Conservation (phyloP, 2,888 invertebrate genomes). For the Rhingia campestris region DNA sequence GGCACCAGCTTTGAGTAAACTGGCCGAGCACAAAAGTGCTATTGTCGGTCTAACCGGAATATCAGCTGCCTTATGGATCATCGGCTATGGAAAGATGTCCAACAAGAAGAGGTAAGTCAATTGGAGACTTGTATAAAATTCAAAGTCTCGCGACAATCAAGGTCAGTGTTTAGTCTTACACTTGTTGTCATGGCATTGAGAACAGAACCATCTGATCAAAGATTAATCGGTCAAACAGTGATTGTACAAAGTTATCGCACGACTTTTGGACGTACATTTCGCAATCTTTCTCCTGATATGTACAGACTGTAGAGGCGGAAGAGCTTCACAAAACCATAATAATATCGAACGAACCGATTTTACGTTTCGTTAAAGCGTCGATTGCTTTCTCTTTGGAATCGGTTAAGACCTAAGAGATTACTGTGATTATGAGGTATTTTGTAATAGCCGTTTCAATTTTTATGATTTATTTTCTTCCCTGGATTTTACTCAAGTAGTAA, state of each 20-base stretch:
- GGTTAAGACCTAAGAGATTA: background rate
- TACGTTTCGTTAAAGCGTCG: constrained; percentile 8
- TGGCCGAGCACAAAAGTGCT: constrained; percentile 85
- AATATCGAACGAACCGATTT: background rate
- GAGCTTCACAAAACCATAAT: background rate
- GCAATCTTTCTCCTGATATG: constrained; percentile 3
- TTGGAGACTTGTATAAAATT: background rate
- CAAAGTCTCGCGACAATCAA: constrained; percentile 6
- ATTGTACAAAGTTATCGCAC: constrained; percentile 5
- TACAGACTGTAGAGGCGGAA: background rate
- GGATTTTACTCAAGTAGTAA: background rate
- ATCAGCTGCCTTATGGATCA: constrained; percentile 85
- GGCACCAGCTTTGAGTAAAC: constrained; percentile 91
- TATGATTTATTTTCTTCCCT: background rate
- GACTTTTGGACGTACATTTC: constrained; percentile 7
- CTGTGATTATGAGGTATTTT: background rate
- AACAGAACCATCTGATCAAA: constrained; percentile 15
- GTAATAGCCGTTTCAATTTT: constrained; percentile 15
- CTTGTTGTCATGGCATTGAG: constrained; percentile 23
- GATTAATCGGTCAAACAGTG: background rate
- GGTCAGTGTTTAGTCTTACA: constrained; percentile 50
- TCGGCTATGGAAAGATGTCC: constrained; percentile 84
- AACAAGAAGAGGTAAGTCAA: constrained; percentile 83
- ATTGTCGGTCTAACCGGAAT: constrained; percentile 87
- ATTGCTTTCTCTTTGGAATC: constrained; percentile 52